These are phyloP conservation scores for Chloromyia formosa DNA, from an alignment of 2,888 invertebrate genomes.

Conservation along the genomic window DNA sequence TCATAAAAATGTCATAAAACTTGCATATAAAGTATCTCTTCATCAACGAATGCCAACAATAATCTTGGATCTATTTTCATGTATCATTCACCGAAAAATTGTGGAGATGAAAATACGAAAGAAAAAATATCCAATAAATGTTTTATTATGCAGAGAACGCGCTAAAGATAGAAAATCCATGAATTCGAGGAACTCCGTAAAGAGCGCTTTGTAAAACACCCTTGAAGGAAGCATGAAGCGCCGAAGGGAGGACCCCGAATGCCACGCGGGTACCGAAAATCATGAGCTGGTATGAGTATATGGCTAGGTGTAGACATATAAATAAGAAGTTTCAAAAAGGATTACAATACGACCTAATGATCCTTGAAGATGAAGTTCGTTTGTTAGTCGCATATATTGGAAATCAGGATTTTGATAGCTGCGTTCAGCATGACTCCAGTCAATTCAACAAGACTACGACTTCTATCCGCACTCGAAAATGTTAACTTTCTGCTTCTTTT, in stretches of 20 bases:
- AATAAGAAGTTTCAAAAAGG: constrained; percentile 47
- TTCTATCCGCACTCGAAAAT: constrained; percentile 14
- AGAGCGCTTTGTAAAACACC: too few species aligned
- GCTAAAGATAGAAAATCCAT: neutral
- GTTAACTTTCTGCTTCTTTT: neutral
- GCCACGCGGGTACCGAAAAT: neutral
- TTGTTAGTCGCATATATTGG: constrained; percentile 45
- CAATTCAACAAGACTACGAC: constrained; percentile 8
- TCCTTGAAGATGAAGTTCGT: constrained; percentile 50
- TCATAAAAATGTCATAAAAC: too few species aligned
- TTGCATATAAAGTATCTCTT: neutral
- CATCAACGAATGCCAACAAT: neutral
- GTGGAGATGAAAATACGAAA: neutral
- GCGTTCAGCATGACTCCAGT: constrained; percentile 16
- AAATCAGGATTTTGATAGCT: constrained; percentile 46
- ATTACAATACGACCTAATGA: constrained; percentile 51
- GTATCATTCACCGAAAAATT: neutral
- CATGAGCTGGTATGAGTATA: neutral
- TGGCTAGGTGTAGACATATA: constrained; percentile 35
- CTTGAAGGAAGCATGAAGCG: neutral
- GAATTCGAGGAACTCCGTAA: too few species aligned
- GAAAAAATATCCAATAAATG: constrained; percentile 16
- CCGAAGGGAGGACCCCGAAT: neutral
- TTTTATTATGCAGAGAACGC: constrained; percentile 33
- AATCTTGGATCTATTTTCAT: neutral